Base-by-base conservation (phyloP, 2,113 vertebrate species). In the Chaenogobius annularis region DNA sequence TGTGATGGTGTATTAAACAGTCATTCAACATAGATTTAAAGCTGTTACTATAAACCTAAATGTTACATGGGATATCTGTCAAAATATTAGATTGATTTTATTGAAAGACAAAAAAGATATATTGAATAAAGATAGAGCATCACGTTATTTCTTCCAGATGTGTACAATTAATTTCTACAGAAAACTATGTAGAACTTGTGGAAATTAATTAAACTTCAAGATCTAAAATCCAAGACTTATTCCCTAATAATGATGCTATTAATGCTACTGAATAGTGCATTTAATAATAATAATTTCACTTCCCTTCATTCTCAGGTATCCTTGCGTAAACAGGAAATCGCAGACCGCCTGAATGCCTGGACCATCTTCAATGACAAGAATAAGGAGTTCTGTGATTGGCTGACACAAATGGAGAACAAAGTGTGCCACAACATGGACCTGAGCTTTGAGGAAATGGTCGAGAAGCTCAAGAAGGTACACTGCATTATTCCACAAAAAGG, bases 361-460 rank as follows among this genome's bases (percentile, higher is more conserved):
- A 91, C 90, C 7, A 89, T 97, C 81, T 98, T 99, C 82, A 97
- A 94, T 12, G 96, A 96, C 63, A 98, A 96, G 85, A 96, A 96
- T 70, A 97, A 95, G 81, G 94, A 97, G 82, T 85, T 99, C 63
- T 97, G 96, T 61, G 94, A 96, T 4, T 99, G 96, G 97, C 93
- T 99, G 85, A 94, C 92, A 5, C 95, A 96, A 79, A 96, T 98
- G 96, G 96, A 98, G 83, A 95, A 93, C 86, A 96, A 95, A 87
- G 95, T 97, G 67, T 86, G 95, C 2, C 95, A 95, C 88, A 93
- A 91, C 0, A 91, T 91, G 0, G 96, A 96, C 44, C 90, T 95
- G 62, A 94, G 95, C 82, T 94, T 98, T 69, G 95, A 98, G 81
- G 96, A 97, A 73, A 97, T 96, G 96, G 95, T 98, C 80, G 95